Evolutionary conservation across 2,797 vertebrate genomes (phyloP).

Genomic region (Meriones psammophilus): DNA sequence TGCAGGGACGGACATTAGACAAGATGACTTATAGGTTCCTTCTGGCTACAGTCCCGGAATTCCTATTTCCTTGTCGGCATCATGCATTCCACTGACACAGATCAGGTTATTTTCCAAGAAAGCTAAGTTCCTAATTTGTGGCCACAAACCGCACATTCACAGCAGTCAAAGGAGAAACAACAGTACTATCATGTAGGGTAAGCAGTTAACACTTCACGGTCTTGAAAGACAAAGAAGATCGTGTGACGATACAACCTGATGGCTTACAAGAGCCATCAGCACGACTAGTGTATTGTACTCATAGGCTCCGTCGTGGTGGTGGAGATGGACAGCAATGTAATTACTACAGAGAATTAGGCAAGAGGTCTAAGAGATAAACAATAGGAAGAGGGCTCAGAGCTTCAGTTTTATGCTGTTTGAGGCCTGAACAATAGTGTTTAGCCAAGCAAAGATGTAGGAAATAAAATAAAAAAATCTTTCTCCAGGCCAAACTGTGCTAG

Average conservation of each 20-base stretch:
- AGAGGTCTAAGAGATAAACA: not conserved
- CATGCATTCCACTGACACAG: slow-evolving; percentile 26
- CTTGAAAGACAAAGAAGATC: not conserved
- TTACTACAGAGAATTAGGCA: not conserved
- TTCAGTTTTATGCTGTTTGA: not conserved
- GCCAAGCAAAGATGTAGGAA: not conserved
- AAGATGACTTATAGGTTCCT: slow-evolving; percentile 65
- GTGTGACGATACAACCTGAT: not conserved
- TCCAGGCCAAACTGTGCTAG: not conserved
- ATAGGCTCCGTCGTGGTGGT: not conserved
- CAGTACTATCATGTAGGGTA: not conserved
- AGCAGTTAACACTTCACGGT: not conserved
- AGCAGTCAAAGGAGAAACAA: slow-evolving; percentile 36
- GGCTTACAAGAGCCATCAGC: not conserved
- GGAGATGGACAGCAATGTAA: not conserved
- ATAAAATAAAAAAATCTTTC: not conserved
- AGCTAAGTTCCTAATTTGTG: slow-evolving; percentile 61
- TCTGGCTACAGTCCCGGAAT: slow-evolving; percentile 32
- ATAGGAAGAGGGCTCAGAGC: not conserved
- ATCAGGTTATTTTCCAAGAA: slow-evolving; percentile 73
- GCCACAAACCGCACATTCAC: slow-evolving; percentile 42
- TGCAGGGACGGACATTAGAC: slow-evolving; percentile 32
- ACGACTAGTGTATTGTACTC: not conserved
- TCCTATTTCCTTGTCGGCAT: slow-evolving; percentile 50
- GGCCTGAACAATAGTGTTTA: not conserved